A percentile compares a stretch with the other conserved stretches of the same genome.
phyloP scores from a whole-genome alignment of 2,113 vertebrate genomes.

The Etheostoma spectabile region DNA sequence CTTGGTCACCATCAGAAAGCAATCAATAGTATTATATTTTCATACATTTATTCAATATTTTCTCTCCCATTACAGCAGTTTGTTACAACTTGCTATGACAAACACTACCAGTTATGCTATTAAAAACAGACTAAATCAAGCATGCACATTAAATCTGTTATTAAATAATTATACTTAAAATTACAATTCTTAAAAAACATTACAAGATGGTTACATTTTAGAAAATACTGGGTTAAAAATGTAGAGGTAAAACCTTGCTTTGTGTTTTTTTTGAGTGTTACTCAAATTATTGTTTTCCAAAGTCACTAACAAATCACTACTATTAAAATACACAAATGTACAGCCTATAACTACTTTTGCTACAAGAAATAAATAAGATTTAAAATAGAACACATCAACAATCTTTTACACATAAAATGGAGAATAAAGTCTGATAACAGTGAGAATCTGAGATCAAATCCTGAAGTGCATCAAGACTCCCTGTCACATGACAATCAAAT shows the following conservation, averaged over 20 bases:
- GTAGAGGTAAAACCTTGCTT: not conserved
- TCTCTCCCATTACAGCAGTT: not conserved
- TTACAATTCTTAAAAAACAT: constrained; percentile 21
- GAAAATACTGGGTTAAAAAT: constrained; percentile 1
- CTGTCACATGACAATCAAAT: constrained; percentile 6
- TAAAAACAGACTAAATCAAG: not conserved
- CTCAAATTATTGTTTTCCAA: not conserved
- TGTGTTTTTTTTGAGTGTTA: not conserved
- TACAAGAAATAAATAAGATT: not conserved
- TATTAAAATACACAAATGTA: not conserved
- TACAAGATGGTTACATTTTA: not conserved
- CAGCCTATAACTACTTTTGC: not conserved
- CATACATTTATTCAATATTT: not conserved
- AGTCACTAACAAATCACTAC: not conserved
- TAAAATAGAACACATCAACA: not conserved
- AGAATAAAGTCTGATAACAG: not conserved
- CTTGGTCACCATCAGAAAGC: constrained; percentile 2
- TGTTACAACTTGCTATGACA: not conserved
- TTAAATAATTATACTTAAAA: not conserved
- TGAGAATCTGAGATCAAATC: constrained; percentile 11
- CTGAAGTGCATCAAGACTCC: constrained; percentile 9
- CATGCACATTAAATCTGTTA: not conserved
- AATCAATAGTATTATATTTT: constrained; percentile 11
- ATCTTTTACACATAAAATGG: not conserved
- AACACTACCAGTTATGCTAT: not conserved